These are phyloP conservation scores for Melolontha melolontha DNA, from an alignment of 2,888 invertebrate genomes.

Conservation along the genomic window DNA sequence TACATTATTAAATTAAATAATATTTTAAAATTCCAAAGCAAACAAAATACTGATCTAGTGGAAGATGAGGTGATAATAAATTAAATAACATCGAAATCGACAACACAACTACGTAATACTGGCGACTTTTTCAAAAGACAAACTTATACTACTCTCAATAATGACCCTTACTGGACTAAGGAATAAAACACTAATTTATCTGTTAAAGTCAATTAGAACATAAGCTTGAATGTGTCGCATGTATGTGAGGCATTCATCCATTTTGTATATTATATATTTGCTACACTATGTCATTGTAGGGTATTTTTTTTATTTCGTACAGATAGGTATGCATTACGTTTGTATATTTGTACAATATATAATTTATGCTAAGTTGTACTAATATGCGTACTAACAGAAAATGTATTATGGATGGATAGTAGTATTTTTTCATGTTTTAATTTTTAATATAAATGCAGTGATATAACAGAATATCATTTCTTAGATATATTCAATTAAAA, in stretches of 20 bases:
- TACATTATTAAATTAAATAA: conserved; percentile 11
- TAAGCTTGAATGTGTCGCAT: conserved; percentile 41
- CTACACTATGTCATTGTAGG: not conserved
- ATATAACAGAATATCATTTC: too few relatives aligned
- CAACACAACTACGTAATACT: conserved; percentile 13
- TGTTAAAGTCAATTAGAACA: conserved; percentile 64
- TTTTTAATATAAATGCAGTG: too few relatives aligned
- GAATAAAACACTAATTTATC: conserved; percentile 60
- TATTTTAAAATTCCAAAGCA: conserved; percentile 17
- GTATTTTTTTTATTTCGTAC: not conserved
- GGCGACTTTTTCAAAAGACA: conserved; percentile 19
- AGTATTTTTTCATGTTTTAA: too few relatives aligned
- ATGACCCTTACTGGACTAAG: conserved; percentile 40
- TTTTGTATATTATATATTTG: conserved; percentile 20
- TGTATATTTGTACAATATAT: too few relatives aligned
- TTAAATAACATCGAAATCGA: conserved; percentile 31
- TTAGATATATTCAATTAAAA: too few relatives aligned
- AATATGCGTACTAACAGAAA: too few relatives aligned
- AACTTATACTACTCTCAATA: conserved; percentile 24
- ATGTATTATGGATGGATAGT: too few relatives aligned
- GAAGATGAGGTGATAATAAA: conserved; percentile 35
- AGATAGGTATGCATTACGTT: too few relatives aligned
- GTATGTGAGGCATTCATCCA: conserved; percentile 47
- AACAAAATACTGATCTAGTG: conserved; percentile 18
- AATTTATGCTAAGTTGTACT: too few relatives aligned